Evolutionary conservation across 2,113 vertebrate species (phyloP).

Genomic region (Willisornis vidua): DNA sequence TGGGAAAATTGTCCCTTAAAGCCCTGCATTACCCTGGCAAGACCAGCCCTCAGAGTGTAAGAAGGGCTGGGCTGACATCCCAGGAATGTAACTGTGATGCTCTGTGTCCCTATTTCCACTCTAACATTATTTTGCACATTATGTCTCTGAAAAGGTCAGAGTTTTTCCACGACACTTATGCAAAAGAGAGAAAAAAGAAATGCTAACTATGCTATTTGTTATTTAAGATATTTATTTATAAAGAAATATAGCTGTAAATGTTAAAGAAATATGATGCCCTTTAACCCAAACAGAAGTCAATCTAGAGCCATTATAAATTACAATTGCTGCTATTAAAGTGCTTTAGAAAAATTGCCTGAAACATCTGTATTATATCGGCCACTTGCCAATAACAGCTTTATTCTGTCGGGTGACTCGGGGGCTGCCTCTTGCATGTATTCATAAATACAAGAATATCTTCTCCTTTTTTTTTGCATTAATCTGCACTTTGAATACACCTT

Average conservation of each 20-base stretch:
- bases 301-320: constrained; percentile 80
- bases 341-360: constrained; percentile 83
- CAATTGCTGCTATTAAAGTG: constrained; percentile 84
- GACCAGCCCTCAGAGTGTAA: constrained; percentile 46
- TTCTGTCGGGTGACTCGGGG: constrained; percentile 80
- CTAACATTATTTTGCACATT: constrained; percentile 78
- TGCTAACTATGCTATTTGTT: constrained; percentile 76
- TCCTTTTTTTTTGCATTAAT: constrained; percentile 58
- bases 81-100: constrained; percentile 75
- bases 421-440: constrained; percentile 82
- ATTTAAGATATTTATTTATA: constrained; percentile 81
- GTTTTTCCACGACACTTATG: constrained; percentile 78
- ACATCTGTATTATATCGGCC: constrained; percentile 79
- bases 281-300: constrained; percentile 72
- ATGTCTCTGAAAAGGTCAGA: constrained; percentile 74
- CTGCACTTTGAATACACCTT: constrained; percentile 80
- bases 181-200: constrained; percentile 75
- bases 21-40: constrained; percentile 51
- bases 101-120: constrained; percentile 76
- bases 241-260: constrained; percentile 80
- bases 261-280: constrained; percentile 76
- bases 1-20: constrained; percentile 49
- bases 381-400: constrained; percentile 83
- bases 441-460: constrained; percentile 69
- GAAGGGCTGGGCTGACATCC: constrained; percentile 62